Base-by-base conservation (phyloP, 2,888 invertebrate species). In the Loripinus fragilis region DNA sequence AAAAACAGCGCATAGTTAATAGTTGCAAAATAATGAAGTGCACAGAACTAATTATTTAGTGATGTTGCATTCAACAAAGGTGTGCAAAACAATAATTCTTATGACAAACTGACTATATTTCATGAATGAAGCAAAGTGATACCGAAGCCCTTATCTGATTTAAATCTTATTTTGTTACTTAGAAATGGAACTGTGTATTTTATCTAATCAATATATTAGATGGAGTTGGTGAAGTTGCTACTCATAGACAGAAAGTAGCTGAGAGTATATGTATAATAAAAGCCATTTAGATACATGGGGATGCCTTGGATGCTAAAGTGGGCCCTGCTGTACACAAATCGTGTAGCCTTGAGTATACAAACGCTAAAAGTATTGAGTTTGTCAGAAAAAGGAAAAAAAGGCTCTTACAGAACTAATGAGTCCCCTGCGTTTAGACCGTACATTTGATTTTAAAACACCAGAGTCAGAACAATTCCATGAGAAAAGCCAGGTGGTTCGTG, bases 121-220 rank as follows among this genome's bases (percentile, higher is more conserved):
- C 20, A 38, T 45, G 3, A 45, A 3, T 45, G 8, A 3, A 45
- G n/a, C 17, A 45, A 45, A 45, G 20, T 45, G 2, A 15, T 20
- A 3, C 45, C n/a, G 17, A 17, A 2, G 20, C 3, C 15, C 45
- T 15, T 3, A 45, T 45, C 45, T 20, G 20, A 45, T 8, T 20
- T 45, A 45, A 38, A 12, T 38, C 7, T 38, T 38, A 8, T 8
- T 20, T 45, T 17, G 2, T 45, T 20, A 20, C 5, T 33, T 60
- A 41, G 42, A 52, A 25, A 74, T 74, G 74, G 52, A 74, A 17
- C 8, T 7, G n/a, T 74, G 74, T 67, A 50, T 74, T 35, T 52
- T 74, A n/a, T 74, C 67, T 28, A 66, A 55, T 23, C 20, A 74
- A 2, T 17, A 25, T 30, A 38, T 48, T 20, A 28, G 50, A n/a